Conservation (phyloP, 2,797 vertebrate genomes). For the Oryzias dopingdopingensis region DNA sequence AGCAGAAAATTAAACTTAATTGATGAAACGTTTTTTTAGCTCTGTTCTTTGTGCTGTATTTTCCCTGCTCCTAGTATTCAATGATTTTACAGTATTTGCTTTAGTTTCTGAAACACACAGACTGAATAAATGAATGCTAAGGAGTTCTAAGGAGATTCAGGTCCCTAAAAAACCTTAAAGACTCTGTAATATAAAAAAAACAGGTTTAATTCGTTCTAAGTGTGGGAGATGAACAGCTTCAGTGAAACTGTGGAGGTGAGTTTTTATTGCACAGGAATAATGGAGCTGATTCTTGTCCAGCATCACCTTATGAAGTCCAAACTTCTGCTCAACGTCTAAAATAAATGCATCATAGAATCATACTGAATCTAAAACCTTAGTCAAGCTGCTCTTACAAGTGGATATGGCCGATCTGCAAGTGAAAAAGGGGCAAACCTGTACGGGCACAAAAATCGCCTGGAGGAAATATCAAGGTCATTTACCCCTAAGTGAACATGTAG, state of each 20-base stretch:
- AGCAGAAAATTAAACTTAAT: too few species aligned
- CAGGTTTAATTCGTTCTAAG: slow-evolving; percentile 47
- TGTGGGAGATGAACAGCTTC: slow-evolving; percentile 52
- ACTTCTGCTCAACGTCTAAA: slow-evolving; percentile 1
- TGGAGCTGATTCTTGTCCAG: slow-evolving; percentile 8
- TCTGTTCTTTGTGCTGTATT: too few species aligned
- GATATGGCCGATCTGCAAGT: too few species aligned
- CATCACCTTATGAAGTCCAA: slow-evolving; percentile 8
- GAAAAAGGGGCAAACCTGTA: too few species aligned
- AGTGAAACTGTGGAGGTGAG: slow-evolving; percentile 44
- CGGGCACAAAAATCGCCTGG: too few species aligned
- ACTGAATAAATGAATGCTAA: slow-evolving; percentile 38
- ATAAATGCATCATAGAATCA: not conserved
- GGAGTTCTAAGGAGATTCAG: slow-evolving; percentile 56
- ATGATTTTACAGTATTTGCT: too few species aligned
- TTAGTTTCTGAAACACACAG: slow-evolving; percentile 5
- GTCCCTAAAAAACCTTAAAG: slow-evolving; percentile 34
- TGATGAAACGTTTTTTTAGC: too few species aligned
- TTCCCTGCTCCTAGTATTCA: not conserved
- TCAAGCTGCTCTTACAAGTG: too few species aligned
- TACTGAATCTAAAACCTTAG: too few species aligned
- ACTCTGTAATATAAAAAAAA: slow-evolving; percentile 36
- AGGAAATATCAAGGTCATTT: too few species aligned
- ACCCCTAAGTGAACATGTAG: too few species aligned
- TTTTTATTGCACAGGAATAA: slow-evolving; percentile 44